Evolutionary conservation across 2,888 invertebrate species (phyloP), one percentile per base, ranked within the genome.

Genomic region (Synanthedon myopaeformis): DNA sequence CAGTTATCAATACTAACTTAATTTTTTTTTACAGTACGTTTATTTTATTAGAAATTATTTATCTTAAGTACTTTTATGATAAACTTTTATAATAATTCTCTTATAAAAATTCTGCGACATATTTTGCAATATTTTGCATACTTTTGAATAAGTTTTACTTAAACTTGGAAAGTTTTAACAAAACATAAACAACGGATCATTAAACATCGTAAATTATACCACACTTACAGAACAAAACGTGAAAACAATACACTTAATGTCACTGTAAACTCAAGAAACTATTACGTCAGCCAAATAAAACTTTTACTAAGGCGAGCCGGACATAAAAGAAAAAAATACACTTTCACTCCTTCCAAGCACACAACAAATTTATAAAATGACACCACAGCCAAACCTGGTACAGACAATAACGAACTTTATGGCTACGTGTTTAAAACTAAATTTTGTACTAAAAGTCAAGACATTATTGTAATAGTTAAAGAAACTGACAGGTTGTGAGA

Each of bases 291-390:
- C 58, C 63, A 63, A 68, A 70, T 71, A 66, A 72, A 77, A 84
- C 82, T 84, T 85, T 86, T 85, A 85, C 84, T 77, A 58, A 63
- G 64, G 59, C 68, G 64, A 82, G 74, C 78, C 81, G 81, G 82
- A 82, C 78, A 69, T 71, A 70, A 68, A 70, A 69, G 68, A 74
- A 76, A 79, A 78, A 77, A 78, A 74, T 75, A 68, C 60, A 84
- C 86, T 86, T 86, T 86, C 86, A 81, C 86, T 83, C 72, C 64
- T 66, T 58, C 57, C 60, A 55, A 60, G 59, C 53, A 48, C 2
- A 35, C 14, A n/a, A 51, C 56, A 61, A 60, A 64, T 59, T 65
- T 62, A n/a, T 51, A 62, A 70, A 77, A 69, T 51, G 72, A 61
- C 60, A 41, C 59, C 67, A 65, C 54, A 14, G 23, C 50, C 52